Base-by-base conservation (phyloP, 2,797 vertebrate genomes). In the Gallinago stenura region DNA sequence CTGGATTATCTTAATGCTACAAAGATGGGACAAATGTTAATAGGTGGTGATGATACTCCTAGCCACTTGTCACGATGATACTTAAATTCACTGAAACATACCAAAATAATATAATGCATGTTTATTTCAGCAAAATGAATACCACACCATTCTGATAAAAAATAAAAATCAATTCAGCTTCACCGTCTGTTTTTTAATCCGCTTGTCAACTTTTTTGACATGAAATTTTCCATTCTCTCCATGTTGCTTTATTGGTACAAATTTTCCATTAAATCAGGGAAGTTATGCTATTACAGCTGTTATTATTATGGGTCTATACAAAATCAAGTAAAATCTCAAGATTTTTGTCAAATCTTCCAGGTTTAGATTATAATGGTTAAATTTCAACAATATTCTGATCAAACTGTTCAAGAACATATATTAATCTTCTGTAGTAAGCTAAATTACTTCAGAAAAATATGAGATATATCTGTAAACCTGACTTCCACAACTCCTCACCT, bases 31-130 rank as follows among this genome's bases (percentile, higher is more conserved):
- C 13, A 84, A 51, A 45, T 62, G 3, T 25, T 75, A 21, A 28
- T 24, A 66, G 15, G 22, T 0, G 0, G 6, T 86, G 66, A 39
- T 37, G 60, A 33, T 70, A 45, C 10, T 78, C 8, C 9, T 62
- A 73, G 17, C 4, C 4, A 53, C 11, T 19, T 73, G 15, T 80
- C 33, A 61, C 5, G 4, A 30, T 22, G 21, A 33, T 60, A 53
- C 54, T 65, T 72, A 64, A 57, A 79, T 60, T 60, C 54, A 64
- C 8, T 48, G 33, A 86, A 72, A 57, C 17, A 61, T 26, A 30
- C 8, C 22, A 25, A 53, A 81, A 24, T 14, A 86, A 37, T 43
- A 54, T 15, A 61, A 51, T 10, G 9, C 5, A 26, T 41, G 7
- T 8, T 81, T 84, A 17, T 56, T 79, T 84, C 45, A 71, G 12